Base-by-base conservation (phyloP, 1,140 invertebrate genomes). In the Drosophila nigromelanica region DNA sequence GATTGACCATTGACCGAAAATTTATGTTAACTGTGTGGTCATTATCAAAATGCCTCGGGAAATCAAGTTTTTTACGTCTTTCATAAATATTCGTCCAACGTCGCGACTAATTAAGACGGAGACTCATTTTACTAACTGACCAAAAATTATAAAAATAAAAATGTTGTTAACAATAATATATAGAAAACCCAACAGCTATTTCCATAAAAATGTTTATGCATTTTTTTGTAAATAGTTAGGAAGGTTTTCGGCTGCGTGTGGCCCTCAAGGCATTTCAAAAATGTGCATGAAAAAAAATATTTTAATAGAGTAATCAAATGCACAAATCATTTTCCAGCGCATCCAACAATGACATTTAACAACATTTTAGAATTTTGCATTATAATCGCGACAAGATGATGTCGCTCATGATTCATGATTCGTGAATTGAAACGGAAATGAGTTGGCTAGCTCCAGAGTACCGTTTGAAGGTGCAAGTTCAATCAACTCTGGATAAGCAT, bases 251-350 rank as follows among this genome's bases (percentile, higher is more conserved):
- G 37, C 35, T 68, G 73, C 58, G 48, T 72, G 73, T 61, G 76
- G 62, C 68, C 77, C 62, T 30, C 8, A 33, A 51, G 39, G 15
- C 45, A 54, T 21, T n/a, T 21, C 1, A 8, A 27, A 47, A 52
- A 76, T 83, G 81, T 82, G 75, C 79, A 81, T 81, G 73, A 70
- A 75, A 42, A 45, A 77, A 80, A 47, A 63, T 11, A 48, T 42
- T 47, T 54, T 15, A 30, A 35, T 59, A 56, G 58, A 58, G 55
- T 54, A 52, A 48, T 39, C 27, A 73, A n/a, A 73, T 51, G 37
- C 54, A 73, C 33, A 47, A 12, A 40, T 51, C 52, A 60, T 43
- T 58, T 58, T 50, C 56, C n/a, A n/a, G n/a, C n/a, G n/a, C n/a
- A n/a, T n/a, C n/a, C 73, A 77, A 77, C 70, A 47, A 66, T 62